Percentiles rank a stretch among this genome's conserved stretches.
These are phyloP conservation scores for Oryzias celebensis DNA, from an alignment of 2,113 vertebrate genomes.

Conservation along the genomic window DNA sequence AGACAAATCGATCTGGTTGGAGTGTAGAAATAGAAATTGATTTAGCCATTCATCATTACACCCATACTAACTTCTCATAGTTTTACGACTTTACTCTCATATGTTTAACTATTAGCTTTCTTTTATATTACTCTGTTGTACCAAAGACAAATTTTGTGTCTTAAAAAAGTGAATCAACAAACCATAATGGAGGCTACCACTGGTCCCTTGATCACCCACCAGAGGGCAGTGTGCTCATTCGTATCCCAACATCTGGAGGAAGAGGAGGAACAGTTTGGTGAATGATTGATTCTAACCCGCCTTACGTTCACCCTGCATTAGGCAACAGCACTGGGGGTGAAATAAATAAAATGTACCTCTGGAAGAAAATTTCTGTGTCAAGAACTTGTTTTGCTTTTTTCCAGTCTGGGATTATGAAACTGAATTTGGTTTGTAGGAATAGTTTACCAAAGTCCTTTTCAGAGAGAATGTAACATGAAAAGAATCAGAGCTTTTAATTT, in stretches of 20 bases:
- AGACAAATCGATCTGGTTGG: too few relatives aligned
- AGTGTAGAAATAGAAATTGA: too few relatives aligned
- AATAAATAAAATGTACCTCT: not conserved
- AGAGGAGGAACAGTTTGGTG: slow-evolving; percentile 1
- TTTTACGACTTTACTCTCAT: not conserved
- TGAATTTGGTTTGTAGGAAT: too few relatives aligned
- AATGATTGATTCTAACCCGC: not conserved
- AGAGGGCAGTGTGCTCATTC: slow-evolving; percentile 94
- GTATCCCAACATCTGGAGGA: slow-evolving; percentile 93
- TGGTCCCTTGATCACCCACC: slow-evolving; percentile 99
- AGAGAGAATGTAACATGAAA: too few relatives aligned
- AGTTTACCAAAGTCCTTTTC: too few relatives aligned
- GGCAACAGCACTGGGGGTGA: slow-evolving; percentile 5
- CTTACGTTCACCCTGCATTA: slow-evolving; percentile 1
- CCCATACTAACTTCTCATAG: too few relatives aligned
- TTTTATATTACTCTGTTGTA: not conserved
- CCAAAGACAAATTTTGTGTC: not conserved
- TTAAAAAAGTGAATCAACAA: not conserved
- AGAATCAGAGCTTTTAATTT: not conserved
- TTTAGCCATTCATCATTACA: too few relatives aligned
- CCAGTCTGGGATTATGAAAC: too few relatives aligned
- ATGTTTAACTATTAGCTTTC: not conserved
- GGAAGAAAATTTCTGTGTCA: too few relatives aligned
- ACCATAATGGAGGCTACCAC: slow-evolving; percentile 98
- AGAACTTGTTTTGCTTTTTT: too few relatives aligned